Percentiles rank a stretch among this genome's conserved stretches.
These are phyloP conservation scores for Caenorhabditis wallacei DNA, from an alignment of 2,888 invertebrate species.

Conservation along the genomic window DNA sequence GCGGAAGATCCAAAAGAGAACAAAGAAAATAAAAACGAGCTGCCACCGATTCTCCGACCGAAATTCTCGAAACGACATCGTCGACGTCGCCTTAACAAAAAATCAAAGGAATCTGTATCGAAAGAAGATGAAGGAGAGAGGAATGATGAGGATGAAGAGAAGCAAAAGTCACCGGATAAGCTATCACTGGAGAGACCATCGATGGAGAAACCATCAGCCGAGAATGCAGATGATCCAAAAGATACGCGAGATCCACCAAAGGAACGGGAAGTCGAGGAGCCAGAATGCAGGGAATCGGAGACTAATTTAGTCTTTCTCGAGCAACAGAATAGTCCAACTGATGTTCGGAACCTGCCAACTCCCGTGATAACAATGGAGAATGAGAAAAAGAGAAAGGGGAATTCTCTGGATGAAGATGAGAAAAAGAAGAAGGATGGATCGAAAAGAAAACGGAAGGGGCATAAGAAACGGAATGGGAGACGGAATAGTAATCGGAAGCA, in stretches of 20 bases:
- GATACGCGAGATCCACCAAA: neutral
- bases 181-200: neutral
- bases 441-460: neutral
- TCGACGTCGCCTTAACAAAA: neutral
- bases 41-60: constrained; percentile 19
- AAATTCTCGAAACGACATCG: constrained; percentile 3
- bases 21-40: constrained; percentile 9
- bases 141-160: constrained; percentile 24
- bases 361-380: neutral
- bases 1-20: constrained; percentile 13
- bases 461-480: neutral
- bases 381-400: neutral
- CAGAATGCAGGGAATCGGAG: constrained; percentile 15
- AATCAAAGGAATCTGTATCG: neutral
- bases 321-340: constrained; percentile 5
- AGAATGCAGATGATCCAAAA: neutral
- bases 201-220: neutral
- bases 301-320: neutral
- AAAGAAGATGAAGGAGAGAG: constrained; percentile 7
- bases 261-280: neutral
- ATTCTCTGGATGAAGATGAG: constrained; percentile 18
- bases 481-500: neutral
- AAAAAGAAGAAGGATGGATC: neutral
- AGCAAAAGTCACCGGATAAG: neutral
- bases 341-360: neutral